phyloP scores from a whole-genome alignment of 2,888 invertebrate species.

The Drosophila stalkeri region DNA sequence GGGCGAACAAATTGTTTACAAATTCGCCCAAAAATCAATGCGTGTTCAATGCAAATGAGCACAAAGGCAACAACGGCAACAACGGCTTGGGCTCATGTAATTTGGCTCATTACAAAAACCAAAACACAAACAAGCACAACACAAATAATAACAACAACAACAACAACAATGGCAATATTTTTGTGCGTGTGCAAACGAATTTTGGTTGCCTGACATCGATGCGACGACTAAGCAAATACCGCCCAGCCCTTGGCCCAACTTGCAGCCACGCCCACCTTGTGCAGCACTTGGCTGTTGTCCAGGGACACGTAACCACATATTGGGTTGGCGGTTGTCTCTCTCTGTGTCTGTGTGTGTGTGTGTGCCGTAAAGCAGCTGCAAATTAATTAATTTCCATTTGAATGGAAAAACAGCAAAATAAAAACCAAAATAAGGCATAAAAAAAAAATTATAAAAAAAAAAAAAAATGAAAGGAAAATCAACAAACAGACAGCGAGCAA shows the following conservation, averaged over 20 bases:
- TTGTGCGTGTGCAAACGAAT: too few species aligned
- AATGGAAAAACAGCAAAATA: conserved; percentile 50
- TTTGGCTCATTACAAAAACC: conserved; percentile 56
- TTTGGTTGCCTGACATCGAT: conserved; percentile 38
- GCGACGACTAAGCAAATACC: conserved; percentile 47
- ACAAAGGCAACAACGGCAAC: conserved; percentile 19
- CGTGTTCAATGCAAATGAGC: conserved; percentile 52
- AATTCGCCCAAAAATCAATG: conserved; percentile 41
- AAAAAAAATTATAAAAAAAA: too few species aligned
- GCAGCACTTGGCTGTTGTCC: not conserved
- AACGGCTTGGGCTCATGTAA: conserved; percentile 50
- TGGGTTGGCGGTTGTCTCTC: conserved; percentile 2
- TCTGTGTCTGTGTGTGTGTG: not conserved
- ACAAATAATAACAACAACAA: conserved; percentile 22
- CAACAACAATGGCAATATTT: conserved; percentile 26
- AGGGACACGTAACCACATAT: conserved; percentile 12
- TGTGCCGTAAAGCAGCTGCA: conserved; percentile 45
- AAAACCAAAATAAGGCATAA: conserved; percentile 24
- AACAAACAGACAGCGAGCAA: not conserved
- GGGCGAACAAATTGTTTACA: conserved; percentile 17
- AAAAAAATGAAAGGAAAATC: conserved; percentile 8
- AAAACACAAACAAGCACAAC: conserved; percentile 29
- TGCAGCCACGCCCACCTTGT: not conserved
- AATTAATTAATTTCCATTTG: conserved; percentile 74
- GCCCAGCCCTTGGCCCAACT: not conserved